Percentiles rank a stretch among this genome's conserved stretches.
Evolutionary conservation across 1,140 invertebrate genomes (phyloP).

Genomic region (Andricus grossulariae): DNA sequence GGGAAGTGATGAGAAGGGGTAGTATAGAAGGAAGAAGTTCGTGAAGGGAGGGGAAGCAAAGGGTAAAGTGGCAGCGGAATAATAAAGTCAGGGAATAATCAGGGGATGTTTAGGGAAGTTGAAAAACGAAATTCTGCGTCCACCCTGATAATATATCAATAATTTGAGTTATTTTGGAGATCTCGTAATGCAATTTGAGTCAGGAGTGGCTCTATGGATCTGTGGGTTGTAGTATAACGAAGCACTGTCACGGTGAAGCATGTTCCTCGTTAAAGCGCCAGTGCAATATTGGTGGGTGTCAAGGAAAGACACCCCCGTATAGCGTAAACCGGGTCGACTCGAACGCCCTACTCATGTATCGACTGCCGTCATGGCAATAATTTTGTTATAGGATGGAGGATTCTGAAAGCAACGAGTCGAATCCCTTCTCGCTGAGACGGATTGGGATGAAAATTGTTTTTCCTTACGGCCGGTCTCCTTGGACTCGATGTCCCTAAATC

Average conservation of each 20-base stretch:
- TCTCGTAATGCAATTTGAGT: too few relatives aligned
- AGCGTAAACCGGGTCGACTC: conserved; percentile 43
- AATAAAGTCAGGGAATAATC: too few relatives aligned
- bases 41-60: too few relatives aligned
- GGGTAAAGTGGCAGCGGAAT: too few relatives aligned
- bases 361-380: conserved; percentile 57
- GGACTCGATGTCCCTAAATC: conserved; percentile 27
- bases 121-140: too few relatives aligned
- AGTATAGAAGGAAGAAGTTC: too few relatives aligned
- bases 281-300: conserved; percentile 19
- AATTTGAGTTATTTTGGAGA: too few relatives aligned
- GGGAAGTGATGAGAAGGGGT: too few relatives aligned
- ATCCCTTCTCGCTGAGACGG: conserved; percentile 38
- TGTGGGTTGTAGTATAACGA: conserved; percentile 15
- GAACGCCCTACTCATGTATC: conserved; percentile 64
- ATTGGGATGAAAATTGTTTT: conserved; percentile 55
- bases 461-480: conserved; percentile 26
- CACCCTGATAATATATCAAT: too few relatives aligned
- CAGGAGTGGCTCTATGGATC: too few relatives aligned
- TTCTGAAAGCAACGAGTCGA: conserved; percentile 36
- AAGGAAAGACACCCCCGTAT: conserved; percentile 45
- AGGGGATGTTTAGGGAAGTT: too few relatives aligned
- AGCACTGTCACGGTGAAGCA: conserved; percentile 18
- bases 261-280: conserved; percentile 20
- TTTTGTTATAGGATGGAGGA: conserved; percentile 56